Conservation (phyloP, 2,113 vertebrate species). For the Haemorhous mexicanus region DNA sequence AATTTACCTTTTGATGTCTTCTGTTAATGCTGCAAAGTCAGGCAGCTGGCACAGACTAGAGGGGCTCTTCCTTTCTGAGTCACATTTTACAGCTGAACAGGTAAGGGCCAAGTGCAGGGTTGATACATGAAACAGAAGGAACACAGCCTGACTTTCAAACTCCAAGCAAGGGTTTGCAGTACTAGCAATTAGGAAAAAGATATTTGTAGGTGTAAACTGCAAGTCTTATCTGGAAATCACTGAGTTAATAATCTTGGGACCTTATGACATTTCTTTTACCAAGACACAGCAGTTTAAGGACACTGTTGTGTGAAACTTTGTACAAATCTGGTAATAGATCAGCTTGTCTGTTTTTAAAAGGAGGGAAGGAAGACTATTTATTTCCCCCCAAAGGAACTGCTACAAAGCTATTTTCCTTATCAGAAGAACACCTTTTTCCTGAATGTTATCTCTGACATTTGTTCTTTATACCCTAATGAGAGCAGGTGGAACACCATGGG, state of each 20-base stretch:
- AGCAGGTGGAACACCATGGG: conserved; percentile 44
- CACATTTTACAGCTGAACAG: neutral
- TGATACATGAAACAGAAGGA: neutral
- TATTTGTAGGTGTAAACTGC: neutral
- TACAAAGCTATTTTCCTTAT: conserved; percentile 56
- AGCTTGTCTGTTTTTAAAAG: conserved; percentile 44
- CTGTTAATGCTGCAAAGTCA: neutral
- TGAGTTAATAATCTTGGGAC: conserved; percentile 22
- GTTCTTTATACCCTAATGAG: conserved; percentile 33
- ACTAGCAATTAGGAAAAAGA: neutral
- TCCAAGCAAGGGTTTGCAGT: neutral
- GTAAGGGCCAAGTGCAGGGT: neutral
- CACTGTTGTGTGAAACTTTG: neutral
- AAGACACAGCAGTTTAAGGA: neutral
- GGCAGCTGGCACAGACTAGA: neutral
- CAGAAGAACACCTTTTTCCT: conserved; percentile 65
- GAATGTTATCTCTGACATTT: conserved; percentile 61
- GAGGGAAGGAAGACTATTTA: conserved; percentile 58
- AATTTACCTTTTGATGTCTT: conserved; percentile 1
- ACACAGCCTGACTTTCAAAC: conserved; percentile 20
- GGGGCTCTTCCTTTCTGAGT: neutral
- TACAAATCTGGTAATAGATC: conserved; percentile 38
- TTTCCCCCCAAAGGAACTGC: conserved; percentile 45
- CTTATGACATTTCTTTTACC: neutral
- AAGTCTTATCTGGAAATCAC: conserved; percentile 14